These are phyloP conservation scores for Melanotaenia nigrans DNA, from an alignment of 2,797 vertebrate species.

Conservation along the genomic window DNA sequence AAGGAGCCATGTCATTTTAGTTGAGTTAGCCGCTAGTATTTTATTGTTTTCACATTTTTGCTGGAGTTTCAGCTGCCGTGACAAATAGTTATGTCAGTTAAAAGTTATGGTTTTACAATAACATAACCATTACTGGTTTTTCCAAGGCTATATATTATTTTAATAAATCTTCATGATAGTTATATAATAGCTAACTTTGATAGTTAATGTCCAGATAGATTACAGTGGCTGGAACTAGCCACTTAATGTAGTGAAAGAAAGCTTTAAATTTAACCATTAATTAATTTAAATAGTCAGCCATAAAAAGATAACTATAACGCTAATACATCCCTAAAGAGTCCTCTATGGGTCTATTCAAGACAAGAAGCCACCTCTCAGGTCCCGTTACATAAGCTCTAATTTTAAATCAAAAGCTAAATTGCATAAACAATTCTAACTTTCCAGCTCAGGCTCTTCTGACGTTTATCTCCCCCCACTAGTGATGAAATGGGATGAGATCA, in stretches of 20 bases:
- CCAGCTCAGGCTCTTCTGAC: conserved; percentile 67
- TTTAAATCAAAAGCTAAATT: conserved; percentile 20
- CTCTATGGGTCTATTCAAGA: not conserved
- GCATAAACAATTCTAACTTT: conserved; percentile 69
- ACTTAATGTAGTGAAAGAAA: not conserved
- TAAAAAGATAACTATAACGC: not conserved
- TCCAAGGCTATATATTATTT: not conserved
- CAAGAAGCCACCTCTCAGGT: conserved; percentile 18
- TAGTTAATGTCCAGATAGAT: not conserved
- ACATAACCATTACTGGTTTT: not conserved
- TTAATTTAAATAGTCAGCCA: not conserved
- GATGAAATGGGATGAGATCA: conserved; percentile 77
- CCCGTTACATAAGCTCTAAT: conserved; percentile 16
- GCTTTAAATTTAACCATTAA: not conserved
- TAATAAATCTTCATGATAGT: not conserved
- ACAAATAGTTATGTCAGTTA: conserved; percentile 1
- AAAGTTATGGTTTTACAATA: not conserved
- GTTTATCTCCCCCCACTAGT: conserved; percentile 50
- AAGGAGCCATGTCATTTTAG: conserved; percentile 12
- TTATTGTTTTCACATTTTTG: conserved; percentile 20
- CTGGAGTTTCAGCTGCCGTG: conserved; percentile 16
- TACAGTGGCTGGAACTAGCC: not conserved
- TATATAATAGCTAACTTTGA: not conserved
- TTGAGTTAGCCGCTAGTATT: conserved; percentile 13
- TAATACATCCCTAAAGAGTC: not conserved